Conservation (phyloP, 2,113 vertebrate genomes). For the Zapus hudsonius region DNA sequence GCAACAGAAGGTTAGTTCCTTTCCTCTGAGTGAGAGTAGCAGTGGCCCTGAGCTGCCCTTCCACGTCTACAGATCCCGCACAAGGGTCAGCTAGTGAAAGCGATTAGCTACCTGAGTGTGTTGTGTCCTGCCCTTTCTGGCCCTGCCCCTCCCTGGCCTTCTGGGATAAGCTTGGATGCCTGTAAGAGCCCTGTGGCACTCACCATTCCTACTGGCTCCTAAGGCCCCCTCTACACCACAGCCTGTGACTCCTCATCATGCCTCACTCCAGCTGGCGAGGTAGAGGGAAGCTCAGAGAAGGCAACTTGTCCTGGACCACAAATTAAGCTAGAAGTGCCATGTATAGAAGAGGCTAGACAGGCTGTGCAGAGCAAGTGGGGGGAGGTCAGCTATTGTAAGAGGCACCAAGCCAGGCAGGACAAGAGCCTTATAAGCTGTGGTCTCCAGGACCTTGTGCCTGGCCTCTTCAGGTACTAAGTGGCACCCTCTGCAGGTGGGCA, state of each 20-base stretch:
- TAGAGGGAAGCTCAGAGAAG: background rate
- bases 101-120: background rate
- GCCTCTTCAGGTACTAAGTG: background rate
- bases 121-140: background rate
- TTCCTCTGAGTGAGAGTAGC: background rate
- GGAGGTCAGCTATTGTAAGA: background rate
- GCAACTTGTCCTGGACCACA: background rate
- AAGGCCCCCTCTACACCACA: rapidly evolving
- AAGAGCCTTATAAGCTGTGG: rapidly evolving
- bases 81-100: rapidly evolving
- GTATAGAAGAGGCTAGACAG: background rate
- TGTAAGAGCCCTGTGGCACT: background rate
- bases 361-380: background rate
- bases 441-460: background rate
- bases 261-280: background rate
- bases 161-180: too few relatives aligned
- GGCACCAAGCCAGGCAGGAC: background rate
- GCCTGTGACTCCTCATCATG: background rate
- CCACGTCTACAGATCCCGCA: too few relatives aligned
- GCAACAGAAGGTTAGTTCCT: conserved; percentile 64
- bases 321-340: background rate
- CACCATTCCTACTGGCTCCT: background rate
- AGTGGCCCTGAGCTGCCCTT: background rate
- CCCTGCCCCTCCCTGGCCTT: background rate
- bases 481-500: background rate